phyloP scores from a whole-genome alignment of 2,797 vertebrate species.

The Muscicapa striata region DNA sequence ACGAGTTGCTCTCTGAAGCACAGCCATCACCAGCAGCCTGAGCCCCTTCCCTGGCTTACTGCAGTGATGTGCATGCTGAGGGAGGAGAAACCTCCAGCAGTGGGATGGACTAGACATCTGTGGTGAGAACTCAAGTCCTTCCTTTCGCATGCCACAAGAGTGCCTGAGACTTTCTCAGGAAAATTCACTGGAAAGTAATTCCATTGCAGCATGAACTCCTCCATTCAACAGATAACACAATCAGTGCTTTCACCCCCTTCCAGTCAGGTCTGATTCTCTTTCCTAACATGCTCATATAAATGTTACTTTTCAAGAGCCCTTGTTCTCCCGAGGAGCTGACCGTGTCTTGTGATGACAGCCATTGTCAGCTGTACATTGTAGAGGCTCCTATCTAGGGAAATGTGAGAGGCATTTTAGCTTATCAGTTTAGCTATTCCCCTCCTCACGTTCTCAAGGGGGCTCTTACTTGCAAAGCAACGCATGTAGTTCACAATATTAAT shows the following conservation, averaged over 20 bases:
- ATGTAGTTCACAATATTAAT: not conserved
- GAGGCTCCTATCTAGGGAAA: slow-evolving; percentile 62
- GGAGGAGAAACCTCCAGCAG: not conserved
- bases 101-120: not conserved
- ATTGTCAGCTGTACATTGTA: slow-evolving; percentile 50
- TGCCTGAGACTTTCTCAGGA: not conserved
- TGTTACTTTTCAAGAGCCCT: slow-evolving; percentile 38
- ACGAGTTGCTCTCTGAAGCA: not conserved
- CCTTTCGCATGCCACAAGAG: not conserved
- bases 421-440: not conserved
- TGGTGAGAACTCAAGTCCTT: not conserved
- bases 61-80: not conserved
- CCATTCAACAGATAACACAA: not conserved
- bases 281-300: not conserved
- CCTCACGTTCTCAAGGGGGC: slow-evolving; percentile 13
- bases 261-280: not conserved
- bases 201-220: not conserved
- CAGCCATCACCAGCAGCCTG: not conserved
- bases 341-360: slow-evolving; percentile 62
- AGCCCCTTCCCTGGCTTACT: not conserved
- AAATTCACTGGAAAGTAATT: not conserved
- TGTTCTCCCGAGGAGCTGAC: slow-evolving; percentile 24
- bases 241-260: slow-evolving; percentile 1
- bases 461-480: not conserved
- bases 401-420: slow-evolving; percentile 55